Base-by-base conservation (phyloP, 1,140 invertebrate genomes). In the Bombus picipes region DNA sequence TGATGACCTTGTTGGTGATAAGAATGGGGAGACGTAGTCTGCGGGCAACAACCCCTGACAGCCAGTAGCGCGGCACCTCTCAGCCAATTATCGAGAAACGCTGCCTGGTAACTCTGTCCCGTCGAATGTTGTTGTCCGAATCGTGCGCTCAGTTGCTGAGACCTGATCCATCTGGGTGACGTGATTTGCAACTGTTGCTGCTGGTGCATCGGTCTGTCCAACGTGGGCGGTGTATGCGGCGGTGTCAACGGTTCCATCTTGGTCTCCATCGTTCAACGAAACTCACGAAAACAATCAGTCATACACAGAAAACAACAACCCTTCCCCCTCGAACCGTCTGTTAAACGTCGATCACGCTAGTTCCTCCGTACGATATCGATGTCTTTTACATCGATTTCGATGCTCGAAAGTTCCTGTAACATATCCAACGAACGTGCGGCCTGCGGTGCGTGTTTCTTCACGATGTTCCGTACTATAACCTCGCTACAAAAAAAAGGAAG, bases 31-130 rank as follows among this genome's bases (percentile, higher is more conserved):
- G 83, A 62, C 0, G 81, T 34, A 0, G 73, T 89, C 18, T 92
- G 92, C 0, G 92, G 91, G 70, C 93, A 95, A 76, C 94, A 94
- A 8, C 93, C 90, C 10, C 94, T 88, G 10, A 91, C 92, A 0
- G 94, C 91, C 12, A 94, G 96, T 13, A 97, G 89, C 3, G 97
- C 97, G 0, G 97, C 97, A 83, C 96, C 97, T 88, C 97, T 95
- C 57, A 97, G 95, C 97, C 97, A 97, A 87, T 97, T 97, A 88
- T 97, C 97, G 73, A 97, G 95, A 22, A 97, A 93, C 66, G 96
- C 94, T 0, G 96, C 28, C 41, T 96, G 96, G 85, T 96, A 96
- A 1, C 88, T 88, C 3, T 91, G 87, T 4, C 95, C 90, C 0
- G 94, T 88, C 94, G 95, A 76, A 3, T 66, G 78, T 62, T 88